Evolutionary conservation across 2,888 invertebrate genomes (phyloP), one percentile per base, ranked within the genome.

Genomic region (Nomada fucata): DNA sequence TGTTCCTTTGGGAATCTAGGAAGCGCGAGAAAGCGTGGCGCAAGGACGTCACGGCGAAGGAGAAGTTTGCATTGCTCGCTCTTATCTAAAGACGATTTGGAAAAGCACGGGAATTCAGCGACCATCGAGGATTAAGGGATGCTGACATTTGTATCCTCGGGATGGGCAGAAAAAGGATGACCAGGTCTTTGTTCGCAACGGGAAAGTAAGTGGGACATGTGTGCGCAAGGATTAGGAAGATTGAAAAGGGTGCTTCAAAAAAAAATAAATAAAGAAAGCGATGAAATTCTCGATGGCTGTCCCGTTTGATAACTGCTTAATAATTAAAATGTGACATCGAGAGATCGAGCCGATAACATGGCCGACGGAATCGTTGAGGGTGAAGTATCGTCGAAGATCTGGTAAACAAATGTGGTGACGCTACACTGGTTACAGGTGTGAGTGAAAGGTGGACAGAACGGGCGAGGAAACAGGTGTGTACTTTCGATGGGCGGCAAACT

Each of bases 401-500:
- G 20, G 29, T 60, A 63, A 68, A 23, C 65, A 63, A 68, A 26
- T 60, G 53, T 20, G 36, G 15, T 55, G 55, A 70, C 47, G 9
- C 20, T 59, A 50, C 29, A 60, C 10, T 20, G 20, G 13, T 3
- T 60, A 60, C 47, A 47, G 13, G 47, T 47, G 3, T n/a, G 36
- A 47, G 59, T 52, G 44, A n/a, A 57, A 69, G 44, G n/a, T 61
- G 55, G 53, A 15, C 15, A 42, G 36, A 55, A 23, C 77, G 53
- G 52, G 20, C 64, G 57, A 44, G 44, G 73, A 82, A 74, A 47
- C 55, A 59, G 77, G 29, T 60, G 44, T 59, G 36, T 55, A 76
- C 63, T 55, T 76, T 50, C 47, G 61, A 72, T 61, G 20, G 57
- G 55, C 55, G 26, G 57, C 63, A 59, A 67, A 79, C 42, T 50